These are phyloP conservation scores for Pomatorhinus ruficollis DNA, from an alignment of 2,113 vertebrate genomes.

Conservation along the genomic window DNA sequence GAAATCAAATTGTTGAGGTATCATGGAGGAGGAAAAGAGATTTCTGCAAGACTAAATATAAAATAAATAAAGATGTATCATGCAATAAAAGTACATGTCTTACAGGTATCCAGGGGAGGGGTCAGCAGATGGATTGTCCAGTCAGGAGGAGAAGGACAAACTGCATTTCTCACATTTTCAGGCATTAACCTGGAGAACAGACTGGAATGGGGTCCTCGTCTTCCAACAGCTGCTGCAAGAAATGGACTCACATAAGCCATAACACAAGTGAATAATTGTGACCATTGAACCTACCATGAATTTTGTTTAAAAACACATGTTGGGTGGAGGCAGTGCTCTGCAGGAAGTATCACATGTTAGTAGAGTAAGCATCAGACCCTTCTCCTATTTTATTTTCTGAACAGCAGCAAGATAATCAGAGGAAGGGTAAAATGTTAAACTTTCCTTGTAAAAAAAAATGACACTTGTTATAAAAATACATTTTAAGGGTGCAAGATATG, in stretches of 20 bases:
- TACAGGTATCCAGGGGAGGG: not conserved
- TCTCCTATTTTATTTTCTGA: slow-evolving; percentile 3
- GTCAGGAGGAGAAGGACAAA: not conserved
- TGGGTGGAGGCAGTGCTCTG: slow-evolving; percentile 57
- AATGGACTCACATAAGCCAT: slow-evolving; percentile 30
- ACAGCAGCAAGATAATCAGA: slow-evolving; percentile 56
- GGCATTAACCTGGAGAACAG: not conserved
- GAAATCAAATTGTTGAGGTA: not conserved
- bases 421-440: slow-evolving; percentile 57
- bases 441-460: slow-evolving; percentile 18
- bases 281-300: slow-evolving; percentile 32
- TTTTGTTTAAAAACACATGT: slow-evolving; percentile 58
- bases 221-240: not conserved
- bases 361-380: not conserved
- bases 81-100: not conserved
- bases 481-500: slow-evolving; percentile 21
- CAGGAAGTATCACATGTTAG: slow-evolving; percentile 65
- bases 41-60: not conserved
- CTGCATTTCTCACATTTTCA: not conserved
- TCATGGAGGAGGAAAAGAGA: not conserved
- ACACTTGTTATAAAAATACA: slow-evolving; percentile 45
- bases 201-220: not conserved
- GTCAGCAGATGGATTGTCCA: not conserved
- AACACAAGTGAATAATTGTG: slow-evolving; percentile 38
- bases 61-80: not conserved